Base-by-base conservation (phyloP, 2,888 invertebrate species). In the Zonitis immaculata region DNA sequence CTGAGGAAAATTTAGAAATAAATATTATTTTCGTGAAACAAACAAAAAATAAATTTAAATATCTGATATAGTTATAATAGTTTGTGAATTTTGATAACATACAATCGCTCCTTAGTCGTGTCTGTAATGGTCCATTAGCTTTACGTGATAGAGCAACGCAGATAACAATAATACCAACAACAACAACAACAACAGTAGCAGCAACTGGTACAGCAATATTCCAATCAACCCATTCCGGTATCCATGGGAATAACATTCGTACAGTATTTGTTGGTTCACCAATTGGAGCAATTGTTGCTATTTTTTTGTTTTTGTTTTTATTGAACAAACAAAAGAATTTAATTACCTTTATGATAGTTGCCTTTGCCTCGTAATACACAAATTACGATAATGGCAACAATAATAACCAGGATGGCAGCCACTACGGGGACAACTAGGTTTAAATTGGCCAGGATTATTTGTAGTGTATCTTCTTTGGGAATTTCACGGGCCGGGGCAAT, bases 371-470 rank as follows among this genome's bases (percentile, higher is more conserved):
- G 86, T 68, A 93, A 87, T 70, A 92, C 90, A 85, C 92, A 93
- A 75, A 94, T 91, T 76, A 95, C 92, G 76, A 91, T 87, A 74
- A 94, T 86, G 71, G 94, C 94, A 78, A 94, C 89, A 76, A 95
- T 88, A 78, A 94, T 90, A 79, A 95, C 93, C 72, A 95, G 84
- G 68, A 91, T 82, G 68, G 93, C 92, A 65, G 93, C 92, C 75
- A 91, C 89, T 69, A 95, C 90, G 52, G 95, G 95, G 71, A 95
- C 91, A 79, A 95, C 90, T 74, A 95, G 86, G 82, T 93, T 92
- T 75, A 94, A 84, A 79, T 94, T 91, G 70, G 90, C 87, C 78
- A 92, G 85, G 77, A 93, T 86, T 73, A 90, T 86, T 83, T 88
- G 88, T 80, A 91, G 82, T 67, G 91, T 89, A 77, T 89, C 89